A percentile compares a stretch with the other conserved stretches of the same genome.
Evolutionary conservation across 2,888 invertebrate genomes (phyloP).

Genomic region (Vannuccia rotundouncinata): DNA sequence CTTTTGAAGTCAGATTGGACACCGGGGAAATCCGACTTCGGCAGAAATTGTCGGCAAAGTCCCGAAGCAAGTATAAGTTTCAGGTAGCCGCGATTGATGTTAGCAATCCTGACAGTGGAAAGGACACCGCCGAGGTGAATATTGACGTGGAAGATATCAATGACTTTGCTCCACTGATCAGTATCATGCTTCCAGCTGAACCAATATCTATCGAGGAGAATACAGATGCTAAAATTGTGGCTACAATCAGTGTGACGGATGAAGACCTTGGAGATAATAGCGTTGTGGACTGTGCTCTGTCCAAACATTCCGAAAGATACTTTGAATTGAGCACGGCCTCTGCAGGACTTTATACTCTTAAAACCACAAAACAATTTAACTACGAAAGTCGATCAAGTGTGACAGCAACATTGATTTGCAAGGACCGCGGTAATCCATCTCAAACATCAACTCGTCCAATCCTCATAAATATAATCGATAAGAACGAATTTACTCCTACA

Average conservation of each 20-base stretch:
- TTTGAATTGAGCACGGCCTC: background rate
- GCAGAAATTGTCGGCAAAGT: conserved; percentile 27
- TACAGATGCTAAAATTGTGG: background rate
- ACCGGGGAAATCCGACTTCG: conserved; percentile 29
- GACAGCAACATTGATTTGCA: conserved; percentile 18
- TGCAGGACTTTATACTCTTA: conserved; percentile 15
- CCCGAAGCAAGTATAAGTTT: conserved; percentile 5
- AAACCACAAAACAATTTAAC: background rate
- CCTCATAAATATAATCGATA: conserved; percentile 5
- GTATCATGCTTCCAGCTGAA: background rate
- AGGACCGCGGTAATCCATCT: conserved; percentile 11
- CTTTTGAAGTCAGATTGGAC: background rate
- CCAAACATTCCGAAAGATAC: background rate
- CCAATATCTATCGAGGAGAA: conserved; percentile 14
- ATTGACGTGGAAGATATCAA: conserved; percentile 29
- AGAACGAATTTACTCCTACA: conserved; percentile 28
- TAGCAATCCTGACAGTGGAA: conserved; percentile 27
- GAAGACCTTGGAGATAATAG: conserved; percentile 29
- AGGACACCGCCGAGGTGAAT: conserved; percentile 20
- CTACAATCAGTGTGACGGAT: conserved; percentile 30
- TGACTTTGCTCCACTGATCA: conserved; percentile 27
- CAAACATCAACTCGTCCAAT: background rate
- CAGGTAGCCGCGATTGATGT: conserved; percentile 29
- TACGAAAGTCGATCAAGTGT: background rate
- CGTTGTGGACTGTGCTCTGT: background rate